These are phyloP conservation scores for Gastrophysa polygoni DNA, from an alignment of 2,888 invertebrate genomes.

Conservation along the genomic window DNA sequence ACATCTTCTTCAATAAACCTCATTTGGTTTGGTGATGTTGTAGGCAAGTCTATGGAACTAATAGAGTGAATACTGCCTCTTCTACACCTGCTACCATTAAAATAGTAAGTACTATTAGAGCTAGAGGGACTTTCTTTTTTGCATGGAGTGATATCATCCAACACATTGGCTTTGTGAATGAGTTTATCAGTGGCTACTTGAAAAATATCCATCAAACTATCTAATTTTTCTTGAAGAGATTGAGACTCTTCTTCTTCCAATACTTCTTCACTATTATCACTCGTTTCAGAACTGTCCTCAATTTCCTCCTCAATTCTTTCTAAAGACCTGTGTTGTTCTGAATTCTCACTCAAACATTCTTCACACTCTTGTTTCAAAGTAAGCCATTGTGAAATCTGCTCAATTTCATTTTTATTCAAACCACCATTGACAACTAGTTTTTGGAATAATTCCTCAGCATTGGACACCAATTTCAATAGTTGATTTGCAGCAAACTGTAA, in stretches of 20 bases:
- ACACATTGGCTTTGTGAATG: slow-evolving; percentile 58
- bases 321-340: slow-evolving; percentile 61
- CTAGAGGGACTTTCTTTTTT: slow-evolving; percentile 49
- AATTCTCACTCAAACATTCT: slow-evolving; percentile 71
- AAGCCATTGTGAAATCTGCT: slow-evolving; percentile 82
- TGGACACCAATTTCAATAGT: slow-evolving; percentile 80
- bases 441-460: slow-evolving; percentile 84
- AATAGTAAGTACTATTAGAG: slow-evolving; percentile 49
- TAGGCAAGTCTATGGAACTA: slow-evolving; percentile 46
- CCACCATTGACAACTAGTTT: slow-evolving; percentile 73
- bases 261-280: slow-evolving; percentile 46
- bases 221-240: slow-evolving; percentile 73
- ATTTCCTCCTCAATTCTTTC: slow-evolving; percentile 64
- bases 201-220: slow-evolving; percentile 74
- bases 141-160: slow-evolving; percentile 33
- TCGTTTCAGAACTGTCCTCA: slow-evolving; percentile 43
- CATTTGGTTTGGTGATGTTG: slow-evolving; percentile 39
- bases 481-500: slow-evolving; percentile 84
- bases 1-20: slow-evolving; percentile 41
- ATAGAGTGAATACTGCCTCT: slow-evolving; percentile 56
- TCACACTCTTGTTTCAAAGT: slow-evolving; percentile 87
- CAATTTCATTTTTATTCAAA: slow-evolving; percentile 73
- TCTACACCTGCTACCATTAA: slow-evolving; percentile 52
- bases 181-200: slow-evolving; percentile 72
- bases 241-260: slow-evolving; percentile 68